Base-by-base conservation (phyloP, 1,140 invertebrate species). In the Psix sp. region DNA sequence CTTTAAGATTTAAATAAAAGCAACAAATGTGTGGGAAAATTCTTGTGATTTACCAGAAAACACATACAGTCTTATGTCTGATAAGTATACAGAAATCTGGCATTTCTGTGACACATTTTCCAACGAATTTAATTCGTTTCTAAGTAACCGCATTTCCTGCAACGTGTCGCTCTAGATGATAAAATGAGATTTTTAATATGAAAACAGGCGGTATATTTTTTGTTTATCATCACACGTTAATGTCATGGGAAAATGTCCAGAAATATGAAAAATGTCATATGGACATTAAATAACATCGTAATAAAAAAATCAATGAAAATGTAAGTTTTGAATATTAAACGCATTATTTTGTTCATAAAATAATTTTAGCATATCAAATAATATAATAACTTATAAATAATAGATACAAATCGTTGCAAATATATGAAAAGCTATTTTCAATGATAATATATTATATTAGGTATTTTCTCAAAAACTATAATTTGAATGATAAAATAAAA, bases 121-220 rank as follows among this genome's bases (percentile, higher is more conserved):
- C 13, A 14, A 39, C 14, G 5, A 62, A 54, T 49, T 59, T 54
- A 59, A 70, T 56, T 71, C 9, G 15, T 52, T 74, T 67, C 51
- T 31, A 45, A 67, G 62, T 75, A 72, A 48, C 49, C 67, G 56
- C 56, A 14, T 45, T 60, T 63, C 56, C 60, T 43, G 35, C 59
- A 63, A 67, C 36, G 45, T 60, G 65, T 48, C 45, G 45, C 29
- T 43, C 48, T n/a, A n/a, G n/a, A 26, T 26, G 3, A 26, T 11
- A 7, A 16, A 16, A 42, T 51, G 36, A 31, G 5, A 4, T 36
- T 36, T 31, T 36, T 9, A 31, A 26, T 62, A 65, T 46, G 42
- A 70, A 74, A 60, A 70, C 54, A 56, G 57, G 40, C 57, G 48
- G 33, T 49, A 36, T 49, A 42, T 67, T 66, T 74, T 76, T 67